These are phyloP conservation scores for Allophyes oxyacanthae DNA, from an alignment of 2,888 invertebrate species.

Conservation along the genomic window DNA sequence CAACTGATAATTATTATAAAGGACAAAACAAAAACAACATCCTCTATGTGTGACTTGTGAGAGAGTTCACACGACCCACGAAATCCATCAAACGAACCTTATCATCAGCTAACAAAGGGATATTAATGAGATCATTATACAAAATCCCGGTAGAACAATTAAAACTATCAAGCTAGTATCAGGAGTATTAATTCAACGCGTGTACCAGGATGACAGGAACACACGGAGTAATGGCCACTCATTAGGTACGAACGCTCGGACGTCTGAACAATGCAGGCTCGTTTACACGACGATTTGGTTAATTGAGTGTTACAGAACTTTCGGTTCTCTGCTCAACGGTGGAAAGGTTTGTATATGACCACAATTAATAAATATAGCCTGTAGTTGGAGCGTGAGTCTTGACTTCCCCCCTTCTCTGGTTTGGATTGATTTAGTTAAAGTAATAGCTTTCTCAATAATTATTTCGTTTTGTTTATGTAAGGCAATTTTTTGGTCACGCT, in stretches of 20 bases:
- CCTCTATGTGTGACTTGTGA: conserved; percentile 28
- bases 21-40: conserved; percentile 21
- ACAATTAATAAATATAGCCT: conserved; percentile 30
- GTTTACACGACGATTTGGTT: conserved; percentile 51
- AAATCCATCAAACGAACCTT: conserved; percentile 28
- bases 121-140: conserved; percentile 46
- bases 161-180: conserved; percentile 59
- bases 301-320: conserved; percentile 53
- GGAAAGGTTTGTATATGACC: conserved; percentile 46
- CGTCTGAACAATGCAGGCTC: conserved; percentile 48
- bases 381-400: background rate
- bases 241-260: conserved; percentile 53
- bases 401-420: background rate
- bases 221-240: conserved; percentile 62
- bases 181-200: conserved; percentile 58
- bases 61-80: conserved; percentile 36
- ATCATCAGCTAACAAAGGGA: conserved; percentile 34
- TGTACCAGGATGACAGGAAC: conserved; percentile 61
- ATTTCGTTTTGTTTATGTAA: too few relatives aligned
- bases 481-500: too few relatives aligned
- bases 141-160: conserved; percentile 54
- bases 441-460: too few relatives aligned
- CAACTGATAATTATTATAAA: conserved; percentile 12
- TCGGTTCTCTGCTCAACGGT: conserved; percentile 48
- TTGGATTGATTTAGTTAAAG: background rate